Conservation (phyloP, 2,888 invertebrate genomes). For the Drosophila testacea region DNA sequence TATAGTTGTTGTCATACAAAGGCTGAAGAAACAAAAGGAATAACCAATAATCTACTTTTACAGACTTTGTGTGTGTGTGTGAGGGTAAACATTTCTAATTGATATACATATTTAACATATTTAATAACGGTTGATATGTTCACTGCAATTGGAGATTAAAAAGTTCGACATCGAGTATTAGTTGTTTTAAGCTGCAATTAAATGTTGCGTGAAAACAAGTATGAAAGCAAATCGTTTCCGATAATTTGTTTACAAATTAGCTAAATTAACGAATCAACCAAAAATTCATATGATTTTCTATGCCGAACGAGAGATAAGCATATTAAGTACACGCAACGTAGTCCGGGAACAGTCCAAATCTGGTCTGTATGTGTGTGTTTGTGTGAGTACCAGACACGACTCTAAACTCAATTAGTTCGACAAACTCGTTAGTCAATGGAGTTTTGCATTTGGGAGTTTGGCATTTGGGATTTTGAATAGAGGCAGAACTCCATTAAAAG, state of each 20-base stretch:
- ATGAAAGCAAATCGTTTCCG: neutral
- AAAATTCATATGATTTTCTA: constrained; percentile 2
- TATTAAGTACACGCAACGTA: constrained; percentile 26
- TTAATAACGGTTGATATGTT: neutral
- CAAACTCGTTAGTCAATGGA: constrained; percentile 45
- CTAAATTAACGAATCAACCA: constrained; percentile 6
- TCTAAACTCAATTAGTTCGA: constrained; percentile 45
- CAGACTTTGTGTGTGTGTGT: constrained; percentile 2
- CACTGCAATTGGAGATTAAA: constrained; percentile 2
- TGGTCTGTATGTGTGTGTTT: neutral
- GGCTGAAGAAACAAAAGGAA: constrained; percentile 20
- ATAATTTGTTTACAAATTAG: constrained; percentile 8
- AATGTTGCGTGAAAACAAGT: neutral
- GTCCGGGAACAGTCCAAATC: neutral
- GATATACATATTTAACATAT: neutral
- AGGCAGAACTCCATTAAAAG: constrained; percentile 39
- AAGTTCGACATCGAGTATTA: neutral
- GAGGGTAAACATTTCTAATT: constrained; percentile 2
- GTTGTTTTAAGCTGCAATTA: constrained; percentile 1
- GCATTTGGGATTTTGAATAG: neutral
- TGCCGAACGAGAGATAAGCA: neutral
- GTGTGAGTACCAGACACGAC: neutral
- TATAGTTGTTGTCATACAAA: constrained; percentile 56
- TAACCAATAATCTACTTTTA: neutral
- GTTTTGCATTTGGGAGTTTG: constrained; percentile 20